Conservation (phyloP, 2,888 invertebrate species). For the Panzeria rudis region DNA sequence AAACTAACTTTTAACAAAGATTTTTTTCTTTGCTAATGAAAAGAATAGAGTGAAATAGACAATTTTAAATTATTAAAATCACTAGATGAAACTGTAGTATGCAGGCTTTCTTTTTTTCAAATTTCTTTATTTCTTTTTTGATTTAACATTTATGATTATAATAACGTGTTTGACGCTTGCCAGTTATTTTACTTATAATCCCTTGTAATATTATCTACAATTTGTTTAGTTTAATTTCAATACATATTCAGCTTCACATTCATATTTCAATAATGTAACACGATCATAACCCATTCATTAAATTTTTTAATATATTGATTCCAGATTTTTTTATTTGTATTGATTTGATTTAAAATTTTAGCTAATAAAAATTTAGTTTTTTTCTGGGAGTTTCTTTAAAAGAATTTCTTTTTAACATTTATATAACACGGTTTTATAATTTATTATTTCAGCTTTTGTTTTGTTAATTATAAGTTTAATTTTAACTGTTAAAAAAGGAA, state of each 20-base stretch:
- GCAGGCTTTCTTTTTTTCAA: neutral
- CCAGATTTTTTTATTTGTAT: slow-evolving; percentile 25
- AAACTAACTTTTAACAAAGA: slow-evolving; percentile 11
- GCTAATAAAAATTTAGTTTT: slow-evolving; percentile 58
- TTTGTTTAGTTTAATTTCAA: slow-evolving; percentile 19
- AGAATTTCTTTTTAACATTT: slow-evolving; percentile 52
- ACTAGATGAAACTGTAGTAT: slow-evolving; percentile 17
- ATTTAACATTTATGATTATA: slow-evolving; percentile 44
- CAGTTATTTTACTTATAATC: slow-evolving; percentile 41
- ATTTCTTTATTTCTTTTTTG: neutral
- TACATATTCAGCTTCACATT: slow-evolving; percentile 31
- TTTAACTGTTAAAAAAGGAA: slow-evolving; percentile 64
- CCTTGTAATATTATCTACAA: slow-evolving; percentile 62
- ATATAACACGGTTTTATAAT: slow-evolving; percentile 53
- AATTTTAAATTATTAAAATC: neutral
- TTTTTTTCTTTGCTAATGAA: slow-evolving; percentile 6
- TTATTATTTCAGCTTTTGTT: slow-evolving; percentile 46
- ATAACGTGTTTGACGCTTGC: slow-evolving; percentile 27
- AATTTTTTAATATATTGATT: slow-evolving; percentile 42
- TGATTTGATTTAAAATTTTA: slow-evolving; percentile 60
- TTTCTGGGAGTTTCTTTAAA: slow-evolving; percentile 56
- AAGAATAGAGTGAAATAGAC: slow-evolving; percentile 1
- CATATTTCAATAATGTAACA: slow-evolving; percentile 48
- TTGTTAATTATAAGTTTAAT: slow-evolving; percentile 50
- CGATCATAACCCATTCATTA: slow-evolving; percentile 19